Evolutionary conservation across 1,140 invertebrate species (phyloP), one percentile per base, ranked within the genome.

Genomic region (Drosophila fuyamai): DNA sequence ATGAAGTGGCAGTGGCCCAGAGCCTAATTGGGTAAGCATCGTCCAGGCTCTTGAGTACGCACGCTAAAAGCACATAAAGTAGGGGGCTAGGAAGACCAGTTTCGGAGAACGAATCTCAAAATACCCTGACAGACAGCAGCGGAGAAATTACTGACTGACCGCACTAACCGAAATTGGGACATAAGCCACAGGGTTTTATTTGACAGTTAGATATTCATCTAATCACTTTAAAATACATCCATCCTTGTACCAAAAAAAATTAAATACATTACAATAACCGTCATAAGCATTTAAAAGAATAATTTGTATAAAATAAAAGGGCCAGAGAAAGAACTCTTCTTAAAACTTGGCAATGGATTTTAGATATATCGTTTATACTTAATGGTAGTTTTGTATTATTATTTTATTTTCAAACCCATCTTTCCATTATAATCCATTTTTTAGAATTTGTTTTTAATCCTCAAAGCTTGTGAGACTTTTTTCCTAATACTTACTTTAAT

Each of bases 1-100:
- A 76, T 61, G 62, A 76, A 76, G 61, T 76, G 60, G 50, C 65
- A 76, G 61, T 67, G 40, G 41, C 67, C 50, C 27, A 70, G 35
- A 70, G 51, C 61, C 73, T 76, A 76, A 76, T 76, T 76, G 73
- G 73, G 53, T 35, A 32, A 73, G 35, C 35, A 32, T 40, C 41
- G 8, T 32, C 0, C 18, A 41, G 38, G 38, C 12, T 29, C 18
- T 46, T 35, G 1, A 12, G 9, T n/a, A 8, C 12, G 29, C 41
- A 16, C 36, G 7, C 44, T 8, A 36, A 40, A 23, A 32, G 23
- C n/a, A 23, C 12, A 44, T 23, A 46, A 65, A 23, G n/a, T 23
- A 38, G 12, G 29, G 13, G 16, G 14, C 40, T 51, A 27, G 5
- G 7, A 32, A n/a, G 12, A 18, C 6, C n/a, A 5, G 23, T 5